A percentile compares a stretch with the other conserved stretches of the same genome.
Conservation (phyloP, 2,797 vertebrate species). For the Pitangus sulphuratus region DNA sequence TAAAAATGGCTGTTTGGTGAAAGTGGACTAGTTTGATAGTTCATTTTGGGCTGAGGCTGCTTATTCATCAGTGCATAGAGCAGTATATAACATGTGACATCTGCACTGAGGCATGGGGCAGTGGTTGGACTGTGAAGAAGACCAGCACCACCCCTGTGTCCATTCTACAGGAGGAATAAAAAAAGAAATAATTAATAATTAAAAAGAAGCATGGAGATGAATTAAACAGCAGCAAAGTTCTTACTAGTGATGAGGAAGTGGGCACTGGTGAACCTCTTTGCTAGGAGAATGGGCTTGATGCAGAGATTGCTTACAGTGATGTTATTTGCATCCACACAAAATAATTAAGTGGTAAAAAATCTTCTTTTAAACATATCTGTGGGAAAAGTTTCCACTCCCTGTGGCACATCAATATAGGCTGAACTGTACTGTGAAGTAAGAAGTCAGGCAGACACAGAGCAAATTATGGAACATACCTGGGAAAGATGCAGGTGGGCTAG, state of each 20-base stretch:
- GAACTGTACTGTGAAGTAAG: neutral
- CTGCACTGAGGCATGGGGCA: accelerated
- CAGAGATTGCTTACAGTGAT: neutral
- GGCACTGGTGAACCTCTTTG: accelerated
- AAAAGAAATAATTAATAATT: neutral
- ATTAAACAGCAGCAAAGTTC: neutral
- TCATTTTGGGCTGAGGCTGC: neutral
- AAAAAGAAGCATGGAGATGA: neutral
- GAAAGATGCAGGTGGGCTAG: neutral
- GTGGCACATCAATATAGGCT: neutral
- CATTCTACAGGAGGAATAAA: neutral
- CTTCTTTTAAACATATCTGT: neutral
- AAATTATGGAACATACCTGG: neutral
- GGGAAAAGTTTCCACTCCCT: neutral
- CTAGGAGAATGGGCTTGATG: neutral
- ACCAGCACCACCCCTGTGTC: neutral
- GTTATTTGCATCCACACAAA: neutral
- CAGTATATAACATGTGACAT: accelerated
- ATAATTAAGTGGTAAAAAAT: neutral
- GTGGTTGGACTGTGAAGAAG: neutral
- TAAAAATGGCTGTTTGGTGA: neutral
- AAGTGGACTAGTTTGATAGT: neutral
- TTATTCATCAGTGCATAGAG: neutral
- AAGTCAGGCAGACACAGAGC: neutral
- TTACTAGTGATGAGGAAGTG: neutral